phyloP scores from a whole-genome alignment of 1,140 invertebrate genomes.

The Acromyrmex charruanus region DNA sequence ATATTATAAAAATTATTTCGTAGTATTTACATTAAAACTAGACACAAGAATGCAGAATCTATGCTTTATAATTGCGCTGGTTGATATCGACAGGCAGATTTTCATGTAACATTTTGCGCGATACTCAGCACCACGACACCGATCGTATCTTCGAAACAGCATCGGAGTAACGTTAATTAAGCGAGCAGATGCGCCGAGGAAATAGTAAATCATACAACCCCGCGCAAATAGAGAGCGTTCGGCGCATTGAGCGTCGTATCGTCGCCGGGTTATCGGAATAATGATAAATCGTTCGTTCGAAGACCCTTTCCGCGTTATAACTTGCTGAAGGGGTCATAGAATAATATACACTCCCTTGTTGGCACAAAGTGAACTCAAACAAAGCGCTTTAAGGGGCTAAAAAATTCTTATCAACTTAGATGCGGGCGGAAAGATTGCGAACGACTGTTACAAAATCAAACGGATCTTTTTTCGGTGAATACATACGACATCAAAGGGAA shows the following conservation, averaged over 20 bases:
- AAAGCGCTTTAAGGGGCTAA: constrained; percentile 24
- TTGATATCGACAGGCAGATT: constrained; percentile 56
- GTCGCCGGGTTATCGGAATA: constrained; percentile 80
- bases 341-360: constrained; percentile 5
- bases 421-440: neutral
- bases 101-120: constrained; percentile 50
- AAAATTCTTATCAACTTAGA: constrained; percentile 40
- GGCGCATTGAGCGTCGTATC: constrained; percentile 79
- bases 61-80: neutral
- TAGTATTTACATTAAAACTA: neutral
- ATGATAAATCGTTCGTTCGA: constrained; percentile 83
- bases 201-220: constrained; percentile 82
- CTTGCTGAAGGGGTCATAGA: constrained; percentile 79
- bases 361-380: constrained; percentile 63
- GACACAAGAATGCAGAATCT: neutral
- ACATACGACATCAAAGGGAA: neutral
- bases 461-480: neutral
- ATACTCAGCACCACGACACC: constrained; percentile 13
- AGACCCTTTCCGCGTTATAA: constrained; percentile 73
- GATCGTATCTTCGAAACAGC: constrained; percentile 70
- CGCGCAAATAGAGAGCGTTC: constrained; percentile 69
- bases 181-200: constrained; percentile 78
- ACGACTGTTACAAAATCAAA: neutral
- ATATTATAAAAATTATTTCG: neutral
- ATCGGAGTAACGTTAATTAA: constrained; percentile 80